These are phyloP conservation scores for Serranus cabrilla DNA, from an alignment of 2,797 vertebrate species.

Conservation along the genomic window DNA sequence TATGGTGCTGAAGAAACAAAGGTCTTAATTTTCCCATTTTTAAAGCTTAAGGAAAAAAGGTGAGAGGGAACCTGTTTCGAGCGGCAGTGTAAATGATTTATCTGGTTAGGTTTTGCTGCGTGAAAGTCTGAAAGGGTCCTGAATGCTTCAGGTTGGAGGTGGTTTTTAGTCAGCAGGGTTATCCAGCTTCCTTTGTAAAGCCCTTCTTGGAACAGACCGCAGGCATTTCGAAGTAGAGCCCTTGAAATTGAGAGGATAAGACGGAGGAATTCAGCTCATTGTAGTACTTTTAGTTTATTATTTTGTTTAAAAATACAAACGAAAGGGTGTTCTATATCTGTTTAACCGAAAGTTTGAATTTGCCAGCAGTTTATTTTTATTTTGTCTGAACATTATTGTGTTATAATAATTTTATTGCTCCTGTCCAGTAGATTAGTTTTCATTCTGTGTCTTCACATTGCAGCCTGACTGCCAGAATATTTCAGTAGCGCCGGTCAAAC, in stretches of 20 bases:
- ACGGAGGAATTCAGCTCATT: background rate
- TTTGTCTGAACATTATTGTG: background rate
- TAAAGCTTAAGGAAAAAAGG: background rate
- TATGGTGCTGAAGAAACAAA: background rate
- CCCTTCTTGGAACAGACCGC: background rate
- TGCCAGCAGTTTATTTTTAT: background rate
- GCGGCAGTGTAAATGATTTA: background rate
- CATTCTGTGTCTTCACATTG: background rate
- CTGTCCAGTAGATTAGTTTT: constrained; percentile 9
- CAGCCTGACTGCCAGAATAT: constrained; percentile 20
- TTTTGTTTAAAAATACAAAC: background rate
- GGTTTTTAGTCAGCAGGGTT: background rate
- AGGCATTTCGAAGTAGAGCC: constrained; percentile 3
- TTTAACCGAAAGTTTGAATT: constrained; percentile 6
- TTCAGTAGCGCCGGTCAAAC: constrained; percentile 27
- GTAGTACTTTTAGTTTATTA: background rate
- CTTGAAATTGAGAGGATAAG: background rate
- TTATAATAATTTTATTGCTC: constrained; percentile 2
- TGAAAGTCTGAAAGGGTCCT: background rate
- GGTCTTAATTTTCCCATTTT: background rate
- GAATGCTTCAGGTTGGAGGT: too few species aligned
- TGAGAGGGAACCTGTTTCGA: background rate
- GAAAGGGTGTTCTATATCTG: background rate
- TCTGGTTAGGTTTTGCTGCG: background rate
- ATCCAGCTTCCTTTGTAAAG: background rate